phyloP scores from a whole-genome alignment of 2,888 invertebrate species.

The Lysandra bellargus region DNA sequence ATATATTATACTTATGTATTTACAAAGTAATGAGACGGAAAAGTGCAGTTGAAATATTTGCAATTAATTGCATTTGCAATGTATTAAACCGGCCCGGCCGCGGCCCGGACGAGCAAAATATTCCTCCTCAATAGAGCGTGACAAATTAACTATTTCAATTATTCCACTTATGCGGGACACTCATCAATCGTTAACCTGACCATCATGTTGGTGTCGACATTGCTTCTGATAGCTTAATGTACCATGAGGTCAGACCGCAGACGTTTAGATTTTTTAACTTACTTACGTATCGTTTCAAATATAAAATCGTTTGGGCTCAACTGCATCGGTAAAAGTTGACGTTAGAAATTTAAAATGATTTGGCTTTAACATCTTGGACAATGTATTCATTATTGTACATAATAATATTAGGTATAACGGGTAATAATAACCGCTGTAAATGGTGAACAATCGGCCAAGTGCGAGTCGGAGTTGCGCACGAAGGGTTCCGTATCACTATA shows the following conservation, averaged over 20 bases:
- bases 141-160: constrained; percentile 47
- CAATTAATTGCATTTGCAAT: constrained; percentile 40
- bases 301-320: no score
- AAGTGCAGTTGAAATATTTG: not conserved
- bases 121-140: constrained; percentile 62
- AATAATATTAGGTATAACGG: no score
- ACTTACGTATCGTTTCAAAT: no score
- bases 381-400: no score
- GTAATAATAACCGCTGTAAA: no score
- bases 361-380: no score
- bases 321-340: no score
- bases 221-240: not conserved
- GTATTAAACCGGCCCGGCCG: constrained; percentile 59
- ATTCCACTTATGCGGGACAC: constrained; percentile 39
- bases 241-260: not conserved
- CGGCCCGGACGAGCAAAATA: constrained; percentile 57
- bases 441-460: no score
- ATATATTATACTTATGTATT: not conserved
- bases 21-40: constrained; percentile 33
- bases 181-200: constrained; percentile 28
- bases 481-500: no score
- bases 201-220: not conserved
- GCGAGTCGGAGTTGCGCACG: no score
- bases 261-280: not conserved
- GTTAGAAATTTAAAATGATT: no score